phyloP scores from a whole-genome alignment of 2,888 invertebrate species.

The Tetramorium bicarinatum region DNA sequence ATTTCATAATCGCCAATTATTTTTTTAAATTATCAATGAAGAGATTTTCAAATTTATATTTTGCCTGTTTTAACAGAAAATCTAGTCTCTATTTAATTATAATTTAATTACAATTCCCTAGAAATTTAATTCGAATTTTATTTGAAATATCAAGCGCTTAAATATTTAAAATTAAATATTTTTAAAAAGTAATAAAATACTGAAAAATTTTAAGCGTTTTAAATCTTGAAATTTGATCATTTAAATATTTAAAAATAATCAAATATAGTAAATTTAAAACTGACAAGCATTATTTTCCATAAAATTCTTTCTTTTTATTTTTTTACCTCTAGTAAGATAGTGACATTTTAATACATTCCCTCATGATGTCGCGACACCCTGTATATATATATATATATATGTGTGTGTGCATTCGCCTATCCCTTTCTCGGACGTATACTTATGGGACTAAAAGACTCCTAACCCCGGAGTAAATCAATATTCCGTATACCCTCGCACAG shows the following conservation, averaged over 20 bases:
- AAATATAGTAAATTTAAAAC: not conserved
- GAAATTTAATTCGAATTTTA: not conserved
- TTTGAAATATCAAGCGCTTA: not conserved
- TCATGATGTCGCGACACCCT: not conserved
- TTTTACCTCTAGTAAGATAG: not conserved
- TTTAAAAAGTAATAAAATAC: slow-evolving; percentile 11
- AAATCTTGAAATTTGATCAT: not conserved
- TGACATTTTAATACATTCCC: slow-evolving; percentile 14
- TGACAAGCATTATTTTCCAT: not conserved
- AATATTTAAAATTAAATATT: not conserved
- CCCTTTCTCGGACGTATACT: slow-evolving; percentile 35
- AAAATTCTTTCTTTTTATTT: slow-evolving; percentile 39
- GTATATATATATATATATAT: too few species aligned
- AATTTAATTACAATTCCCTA: not conserved
- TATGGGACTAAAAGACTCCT: slow-evolving; percentile 56
- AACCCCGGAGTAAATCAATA: slow-evolving; percentile 72
- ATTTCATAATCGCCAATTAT: not conserved
- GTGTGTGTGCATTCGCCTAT: slow-evolving; percentile 31
- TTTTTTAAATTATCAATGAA: not conserved
- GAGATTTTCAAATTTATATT: not conserved
- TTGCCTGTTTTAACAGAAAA: not conserved
- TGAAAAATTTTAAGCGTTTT: not conserved
- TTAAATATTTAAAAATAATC: slow-evolving; percentile 8
- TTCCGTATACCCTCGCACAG: slow-evolving; percentile 64
- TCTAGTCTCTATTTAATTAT: not conserved